Percentiles rank a stretch among this genome's conserved stretches.
Conservation (phyloP, 2,113 vertebrate genomes). For the Lagopus leucura region DNA sequence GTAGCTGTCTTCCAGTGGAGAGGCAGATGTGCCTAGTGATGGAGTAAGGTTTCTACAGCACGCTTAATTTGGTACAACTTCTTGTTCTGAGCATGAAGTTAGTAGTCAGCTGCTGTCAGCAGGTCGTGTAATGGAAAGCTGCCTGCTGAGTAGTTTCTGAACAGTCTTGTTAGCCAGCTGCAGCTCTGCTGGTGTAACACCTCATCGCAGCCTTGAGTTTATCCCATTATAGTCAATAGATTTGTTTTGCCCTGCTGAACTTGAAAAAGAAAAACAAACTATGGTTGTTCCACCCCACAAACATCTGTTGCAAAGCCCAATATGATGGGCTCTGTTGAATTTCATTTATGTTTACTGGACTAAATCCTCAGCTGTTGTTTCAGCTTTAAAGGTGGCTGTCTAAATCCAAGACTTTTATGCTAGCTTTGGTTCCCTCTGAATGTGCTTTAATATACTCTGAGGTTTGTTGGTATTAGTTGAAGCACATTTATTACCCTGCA, state of each 20-base stretch:
- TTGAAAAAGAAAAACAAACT: background rate
- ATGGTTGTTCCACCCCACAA: background rate
- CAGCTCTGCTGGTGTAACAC: background rate
- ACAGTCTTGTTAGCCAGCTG: background rate
- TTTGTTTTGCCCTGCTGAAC: background rate
- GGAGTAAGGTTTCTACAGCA: background rate
- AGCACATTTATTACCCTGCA: background rate
- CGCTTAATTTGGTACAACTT: background rate
- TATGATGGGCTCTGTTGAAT: background rate
- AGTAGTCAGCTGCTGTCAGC: background rate
- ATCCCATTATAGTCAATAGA: background rate
- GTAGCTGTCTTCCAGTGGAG: background rate
- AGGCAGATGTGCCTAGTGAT: background rate
- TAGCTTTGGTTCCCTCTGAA: background rate
- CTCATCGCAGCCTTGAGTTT: background rate
- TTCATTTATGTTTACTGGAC: background rate
- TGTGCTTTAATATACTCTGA: background rate
- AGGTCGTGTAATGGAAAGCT: background rate
- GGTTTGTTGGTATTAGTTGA: background rate
- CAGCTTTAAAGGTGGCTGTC: background rate
- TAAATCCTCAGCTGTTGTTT: background rate
- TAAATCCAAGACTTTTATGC: background rate
- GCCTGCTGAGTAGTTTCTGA: background rate
- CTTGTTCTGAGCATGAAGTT: background rate
- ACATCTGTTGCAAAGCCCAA: background rate